Conservation (phyloP, 2,888 invertebrate genomes). For the Athripsodes cinereus region DNA sequence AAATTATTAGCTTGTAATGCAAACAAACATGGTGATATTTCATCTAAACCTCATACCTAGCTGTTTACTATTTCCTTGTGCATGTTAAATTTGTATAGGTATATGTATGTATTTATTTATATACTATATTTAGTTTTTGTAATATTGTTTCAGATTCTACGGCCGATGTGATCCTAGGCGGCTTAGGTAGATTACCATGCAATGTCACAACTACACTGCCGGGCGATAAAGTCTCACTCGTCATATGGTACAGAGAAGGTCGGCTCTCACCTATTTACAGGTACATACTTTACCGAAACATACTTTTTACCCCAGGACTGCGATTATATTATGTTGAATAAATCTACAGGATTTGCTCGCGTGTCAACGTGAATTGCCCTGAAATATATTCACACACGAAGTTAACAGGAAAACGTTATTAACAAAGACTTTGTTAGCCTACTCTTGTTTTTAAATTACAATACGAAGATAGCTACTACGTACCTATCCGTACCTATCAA, state of each 20-base stretch:
- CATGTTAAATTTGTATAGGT: background rate
- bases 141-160: slow-evolving; percentile 27
- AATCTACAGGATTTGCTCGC: background rate
- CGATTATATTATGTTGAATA: background rate
- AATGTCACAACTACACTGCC: slow-evolving; percentile 51
- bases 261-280: slow-evolving; percentile 54
- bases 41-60: no score
- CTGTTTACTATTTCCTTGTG: background rate
- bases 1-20: no score
- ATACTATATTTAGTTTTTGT: background rate
- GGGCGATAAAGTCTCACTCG: slow-evolving; percentile 54
- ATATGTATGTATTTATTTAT: background rate
- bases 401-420: background rate
- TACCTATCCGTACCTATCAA: no score
- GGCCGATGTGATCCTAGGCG: slow-evolving; percentile 52
- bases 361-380: background rate
- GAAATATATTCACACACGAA: background rate
- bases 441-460: background rate
- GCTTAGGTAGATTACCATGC: slow-evolving; percentile 54
- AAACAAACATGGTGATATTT: no score
- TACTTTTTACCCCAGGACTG: background rate
- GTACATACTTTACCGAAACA: slow-evolving; percentile 33
- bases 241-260: slow-evolving; percentile 59
- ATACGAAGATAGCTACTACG: no score
- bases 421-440: background rate